A percentile compares a stretch with the other conserved stretches of the same genome.
Conservation (phyloP, 1,140 invertebrate genomes). For the Meloidogyne floridensis region DNA sequence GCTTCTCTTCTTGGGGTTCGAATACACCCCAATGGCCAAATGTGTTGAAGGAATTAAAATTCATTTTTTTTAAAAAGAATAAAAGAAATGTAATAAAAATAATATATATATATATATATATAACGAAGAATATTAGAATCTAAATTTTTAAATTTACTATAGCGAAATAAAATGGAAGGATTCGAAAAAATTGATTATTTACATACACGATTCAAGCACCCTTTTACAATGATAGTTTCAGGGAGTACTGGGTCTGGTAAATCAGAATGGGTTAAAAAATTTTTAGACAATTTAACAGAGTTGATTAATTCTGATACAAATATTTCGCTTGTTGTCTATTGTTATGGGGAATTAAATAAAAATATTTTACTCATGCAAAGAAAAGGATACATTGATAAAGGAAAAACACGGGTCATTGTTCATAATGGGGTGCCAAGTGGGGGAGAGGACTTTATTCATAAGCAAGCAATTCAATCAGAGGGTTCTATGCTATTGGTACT, state of each 20-base stretch:
- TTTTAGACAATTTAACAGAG: slow-evolving; percentile 1
- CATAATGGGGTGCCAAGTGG: slow-evolving; percentile 1
- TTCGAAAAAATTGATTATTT: background rate
- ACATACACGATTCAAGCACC: slow-evolving; percentile 29
- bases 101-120: background rate
- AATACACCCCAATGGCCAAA: no score
- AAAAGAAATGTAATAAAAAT: background rate
- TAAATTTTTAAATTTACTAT: no score
- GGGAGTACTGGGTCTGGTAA: slow-evolving; percentile 32
- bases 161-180: background rate
- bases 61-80: no score
- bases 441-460: slow-evolving; percentile 5
- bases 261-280: slow-evolving; percentile 30
- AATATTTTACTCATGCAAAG: slow-evolving; percentile 30
- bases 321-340: slow-evolving; percentile 24
- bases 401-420: slow-evolving; percentile 1
- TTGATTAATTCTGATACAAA: background rate
- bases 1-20: no score
- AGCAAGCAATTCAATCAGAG: background rate
- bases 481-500: background rate
- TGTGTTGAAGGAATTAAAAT: no score
- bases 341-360: slow-evolving; percentile 35
- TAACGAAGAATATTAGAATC: background rate
- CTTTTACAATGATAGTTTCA: slow-evolving; percentile 36
- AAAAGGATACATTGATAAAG: no score